These are phyloP conservation scores for human (Homo sapiens) DNA, from an alignment of 2,113 vertebrate species.

Conservation along the genomic window GRCh38 chr5:44098001-44098500, in stretches of 20 bases:
- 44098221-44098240: slow-evolving; percentile 34
- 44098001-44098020: slow-evolving; percentile 58
- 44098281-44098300: slow-evolving; percentile 26
- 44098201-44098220: not conserved
- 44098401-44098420: slow-evolving; percentile 12
- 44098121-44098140: slow-evolving; percentile 45
- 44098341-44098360: not conserved
- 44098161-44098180: slow-evolving; percentile 41
- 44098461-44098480: slow-evolving; percentile 24
- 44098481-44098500: not conserved
- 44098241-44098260: not conserved
- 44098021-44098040: not conserved
- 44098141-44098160: slow-evolving; percentile 70
- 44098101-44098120: slow-evolving; percentile 44
- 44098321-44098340: not conserved
- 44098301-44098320: slow-evolving; percentile 11
- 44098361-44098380: not conserved
- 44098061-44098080: slow-evolving; percentile 41
- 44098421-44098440: slow-evolving; percentile 13
- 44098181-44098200: slow-evolving; percentile 48
- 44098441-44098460: not conserved
- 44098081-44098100: slow-evolving; percentile 60
- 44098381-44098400: not conserved
- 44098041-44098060: slow-evolving; percentile 49
- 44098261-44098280: slow-evolving; percentile 22